Conservation (phyloP, 2,113 vertebrate genomes). For the Penelope pileata region DNA sequence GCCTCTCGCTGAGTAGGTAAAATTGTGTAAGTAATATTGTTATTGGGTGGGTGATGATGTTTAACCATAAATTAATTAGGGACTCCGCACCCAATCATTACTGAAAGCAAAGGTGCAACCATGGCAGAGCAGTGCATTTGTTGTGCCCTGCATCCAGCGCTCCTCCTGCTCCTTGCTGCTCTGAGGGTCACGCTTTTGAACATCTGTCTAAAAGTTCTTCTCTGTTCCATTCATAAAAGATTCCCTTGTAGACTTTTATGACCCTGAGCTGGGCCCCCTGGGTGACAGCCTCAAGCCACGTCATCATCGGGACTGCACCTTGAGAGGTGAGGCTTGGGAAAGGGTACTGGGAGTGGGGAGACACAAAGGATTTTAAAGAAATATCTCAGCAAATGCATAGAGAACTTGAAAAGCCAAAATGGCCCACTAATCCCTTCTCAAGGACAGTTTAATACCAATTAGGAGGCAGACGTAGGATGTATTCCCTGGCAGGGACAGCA, state of each 20-base stretch:
- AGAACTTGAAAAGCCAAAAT: neutral
- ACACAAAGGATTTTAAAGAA: neutral
- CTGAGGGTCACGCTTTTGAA: neutral
- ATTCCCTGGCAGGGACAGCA: neutral
- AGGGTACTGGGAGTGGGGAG: neutral
- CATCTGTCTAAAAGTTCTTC: neutral
- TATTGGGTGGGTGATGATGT: neutral
- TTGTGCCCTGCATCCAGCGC: neutral
- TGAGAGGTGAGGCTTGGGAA: neutral
- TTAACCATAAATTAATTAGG: neutral
- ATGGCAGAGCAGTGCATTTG: no score
- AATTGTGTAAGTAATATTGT: neutral
- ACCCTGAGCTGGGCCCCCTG: neutral
- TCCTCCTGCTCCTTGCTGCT: neutral
- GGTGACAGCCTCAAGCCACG: neutral
- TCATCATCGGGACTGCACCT: accelerated
- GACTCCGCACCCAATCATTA: neutral
- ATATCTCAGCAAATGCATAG: neutral
- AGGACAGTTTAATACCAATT: constrained; percentile 12
- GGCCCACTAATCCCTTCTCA: neutral
- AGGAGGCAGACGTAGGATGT: neutral
- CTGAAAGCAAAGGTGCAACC: neutral
- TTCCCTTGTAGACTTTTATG: neutral
- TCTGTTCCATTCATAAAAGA: neutral
- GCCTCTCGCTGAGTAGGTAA: neutral